A percentile compares a stretch with the other conserved stretches of the same genome.
These are phyloP conservation scores for Serrognathus titanus DNA, from an alignment of 2,888 invertebrate species.

Conservation along the genomic window DNA sequence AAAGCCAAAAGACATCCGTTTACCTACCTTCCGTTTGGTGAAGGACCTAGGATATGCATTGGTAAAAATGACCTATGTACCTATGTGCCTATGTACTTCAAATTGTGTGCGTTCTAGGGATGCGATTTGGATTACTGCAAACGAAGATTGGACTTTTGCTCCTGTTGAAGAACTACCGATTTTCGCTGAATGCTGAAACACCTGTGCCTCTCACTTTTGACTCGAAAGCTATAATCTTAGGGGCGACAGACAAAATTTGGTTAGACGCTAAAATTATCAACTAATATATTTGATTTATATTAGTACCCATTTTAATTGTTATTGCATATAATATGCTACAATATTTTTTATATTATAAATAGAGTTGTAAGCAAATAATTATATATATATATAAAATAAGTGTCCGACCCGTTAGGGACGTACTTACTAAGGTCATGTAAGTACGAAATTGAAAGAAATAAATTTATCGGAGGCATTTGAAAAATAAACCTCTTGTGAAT, in stretches of 20 bases:
- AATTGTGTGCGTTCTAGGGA: slow-evolving; percentile 27
- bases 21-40: slow-evolving; percentile 57
- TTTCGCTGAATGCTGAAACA: slow-evolving; percentile 21
- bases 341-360: too few species aligned
- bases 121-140: slow-evolving; percentile 38
- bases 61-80: slow-evolving; percentile 39
- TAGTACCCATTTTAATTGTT: too few species aligned
- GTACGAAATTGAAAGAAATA: too few species aligned
- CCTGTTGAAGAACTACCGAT: slow-evolving; percentile 26
- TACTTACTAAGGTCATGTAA: too few species aligned
- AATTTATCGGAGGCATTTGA: too few species aligned
- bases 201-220: slow-evolving; percentile 9
- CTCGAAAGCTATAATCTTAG: slow-evolving; percentile 12
- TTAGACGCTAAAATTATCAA: slow-evolving; percentile 14
- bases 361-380: too few species aligned
- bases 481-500: too few species aligned
- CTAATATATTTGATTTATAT: too few species aligned
- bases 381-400: too few species aligned
- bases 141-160: slow-evolving; percentile 35
- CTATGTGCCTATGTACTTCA: not conserved
- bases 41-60: slow-evolving; percentile 57
- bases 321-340: too few species aligned
- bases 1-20: slow-evolving; percentile 50
- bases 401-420: too few species aligned
- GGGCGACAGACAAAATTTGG: slow-evolving; percentile 21